Conservation (phyloP, 1,140 invertebrate genomes). For the Anoplophora glabripennis region DNA sequence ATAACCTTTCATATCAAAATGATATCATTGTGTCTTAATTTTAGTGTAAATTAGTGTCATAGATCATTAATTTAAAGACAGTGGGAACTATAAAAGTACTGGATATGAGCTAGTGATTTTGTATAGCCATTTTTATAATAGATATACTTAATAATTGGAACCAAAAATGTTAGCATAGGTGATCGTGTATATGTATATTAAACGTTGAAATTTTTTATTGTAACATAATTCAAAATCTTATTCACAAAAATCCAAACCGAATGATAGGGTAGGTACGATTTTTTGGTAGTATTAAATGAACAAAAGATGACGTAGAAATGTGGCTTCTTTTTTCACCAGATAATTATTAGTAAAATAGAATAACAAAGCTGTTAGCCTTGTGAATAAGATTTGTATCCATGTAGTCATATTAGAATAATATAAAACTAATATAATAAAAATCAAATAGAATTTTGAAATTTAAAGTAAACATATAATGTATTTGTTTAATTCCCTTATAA, state of each 20-base stretch:
- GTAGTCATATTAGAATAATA: too few relatives aligned
- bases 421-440: too few relatives aligned
- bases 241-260: neutral
- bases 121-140: constrained; percentile 36
- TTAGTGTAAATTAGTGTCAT: constrained; percentile 5
- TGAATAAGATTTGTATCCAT: too few relatives aligned
- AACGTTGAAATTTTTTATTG: neutral
- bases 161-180: constrained; percentile 25
- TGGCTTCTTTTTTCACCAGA: too few relatives aligned
- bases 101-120: constrained; percentile 36
- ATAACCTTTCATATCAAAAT: constrained; percentile 8
- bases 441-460: too few relatives aligned
- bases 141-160: constrained; percentile 26
- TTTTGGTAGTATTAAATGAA: neutral
- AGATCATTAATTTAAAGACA: neutral
- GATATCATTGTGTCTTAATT: constrained; percentile 26
- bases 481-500: too few relatives aligned
- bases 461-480: too few relatives aligned
- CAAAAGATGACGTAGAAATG: neutral
- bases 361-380: too few relatives aligned
- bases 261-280: neutral
- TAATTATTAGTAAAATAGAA: too few relatives aligned
- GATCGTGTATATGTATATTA: constrained; percentile 11
- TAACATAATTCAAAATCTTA: neutral
- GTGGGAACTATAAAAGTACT: constrained; percentile 29